Evolutionary conservation across 1,140 invertebrate species (phyloP).

Genomic region (Drosophila obscura): DNA sequence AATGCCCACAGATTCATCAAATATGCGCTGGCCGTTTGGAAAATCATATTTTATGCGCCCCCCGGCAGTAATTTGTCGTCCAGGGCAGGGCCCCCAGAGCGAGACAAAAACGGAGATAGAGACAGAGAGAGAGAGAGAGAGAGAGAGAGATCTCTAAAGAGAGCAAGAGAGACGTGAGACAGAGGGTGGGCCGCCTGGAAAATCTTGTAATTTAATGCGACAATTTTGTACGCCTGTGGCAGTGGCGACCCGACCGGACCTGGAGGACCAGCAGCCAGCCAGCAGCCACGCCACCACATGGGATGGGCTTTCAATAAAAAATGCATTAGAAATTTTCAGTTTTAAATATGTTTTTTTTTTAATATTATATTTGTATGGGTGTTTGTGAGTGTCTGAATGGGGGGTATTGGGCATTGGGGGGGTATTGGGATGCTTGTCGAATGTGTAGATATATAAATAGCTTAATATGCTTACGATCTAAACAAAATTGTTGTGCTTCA

Average conservation of each 20-base stretch:
- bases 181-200: slow-evolving; percentile 30
- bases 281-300: neutral
- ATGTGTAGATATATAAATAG: slow-evolving; percentile 65
- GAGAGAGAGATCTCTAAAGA: too few species aligned
- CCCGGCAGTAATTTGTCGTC: slow-evolving; percentile 71
- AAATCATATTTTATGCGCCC: slow-evolving; percentile 74
- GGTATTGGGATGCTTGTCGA: slow-evolving; percentile 18
- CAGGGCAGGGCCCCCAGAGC: slow-evolving; percentile 46
- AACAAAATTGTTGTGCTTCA: slow-evolving; percentile 53
- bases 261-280: too few species aligned
- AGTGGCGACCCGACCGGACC: neutral
- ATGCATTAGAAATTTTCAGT: slow-evolving; percentile 37
- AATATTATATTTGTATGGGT: slow-evolving; percentile 64
- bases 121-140: too few species aligned
- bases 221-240: slow-evolving; percentile 65
- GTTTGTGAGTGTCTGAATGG: slow-evolving; percentile 32
- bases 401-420: slow-evolving; percentile 7
- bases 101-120: neutral
- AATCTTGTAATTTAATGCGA: slow-evolving; percentile 80
- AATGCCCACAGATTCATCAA: slow-evolving; percentile 79
- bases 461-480: slow-evolving; percentile 64
- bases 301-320: slow-evolving; percentile 10
- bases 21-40: slow-evolving; percentile 75
- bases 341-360: slow-evolving; percentile 76
- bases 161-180: too few species aligned